Base-by-base conservation (phyloP, 2,888 invertebrate species). In the Troides helena region DNA sequence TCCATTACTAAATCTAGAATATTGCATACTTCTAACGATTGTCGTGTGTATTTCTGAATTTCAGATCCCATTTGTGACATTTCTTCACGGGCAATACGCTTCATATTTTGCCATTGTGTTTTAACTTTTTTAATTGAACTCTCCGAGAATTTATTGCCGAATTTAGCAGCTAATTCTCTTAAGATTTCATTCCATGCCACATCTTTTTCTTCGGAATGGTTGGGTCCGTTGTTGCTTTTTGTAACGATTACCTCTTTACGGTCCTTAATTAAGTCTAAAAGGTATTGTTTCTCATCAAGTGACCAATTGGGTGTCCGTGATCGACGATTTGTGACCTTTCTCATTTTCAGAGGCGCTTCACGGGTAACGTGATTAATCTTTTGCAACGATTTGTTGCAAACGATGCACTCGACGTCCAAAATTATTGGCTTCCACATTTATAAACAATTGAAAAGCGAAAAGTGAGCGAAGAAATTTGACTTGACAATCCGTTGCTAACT, bases 71-170 rank as follows among this genome's bases (percentile, higher is more conserved):
- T 84, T 23, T 81, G 71, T 0, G 86, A 73, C 56, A 91, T 85
- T 75, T 93, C 92, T 73, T 91, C 90, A 4, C 92, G 89, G 12
- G 92, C 92, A 64, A 91, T 88, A 21, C 91, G 85, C 77, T 92
- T 93, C 92, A 93, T 93, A 72, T 92, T 92, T 75, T 92, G 92
- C 93, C 93, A 93, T 74, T 92, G 92, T 5, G 91, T 92, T 75
- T 92, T 92, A 57, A 93, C 87, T 80, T 92, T 92, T 74, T 92
- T 92, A 39, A 86, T 87, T 23, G 90, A 88, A 73, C 85, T 90
- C 18, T 80, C 85, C 60, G 80, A 79, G 76, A 92, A 92, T 74
- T 92, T 93, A 67, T 78, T 81, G 5, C 92, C 92, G 66, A 88
- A 92, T 73, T 82, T 88, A n/a, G 74, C 69, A 1, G 82, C 79